Conservation (phyloP, 2,888 invertebrate genomes). For the Hemicrepidius hirtus region DNA sequence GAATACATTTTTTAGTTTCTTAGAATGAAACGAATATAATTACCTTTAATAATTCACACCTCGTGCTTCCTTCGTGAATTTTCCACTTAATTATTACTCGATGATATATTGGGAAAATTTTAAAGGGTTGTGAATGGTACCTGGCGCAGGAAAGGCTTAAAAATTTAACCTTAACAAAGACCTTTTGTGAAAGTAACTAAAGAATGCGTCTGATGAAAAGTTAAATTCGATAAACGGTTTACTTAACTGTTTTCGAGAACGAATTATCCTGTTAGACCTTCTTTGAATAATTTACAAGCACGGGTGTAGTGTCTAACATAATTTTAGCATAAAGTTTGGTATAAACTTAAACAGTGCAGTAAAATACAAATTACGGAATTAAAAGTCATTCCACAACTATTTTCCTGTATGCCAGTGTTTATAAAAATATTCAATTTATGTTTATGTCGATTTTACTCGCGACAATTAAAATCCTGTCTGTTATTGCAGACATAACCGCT, state of each 20-base stretch:
- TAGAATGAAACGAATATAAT: too few species aligned
- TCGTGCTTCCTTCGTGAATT: too few species aligned
- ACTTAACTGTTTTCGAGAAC: not conserved
- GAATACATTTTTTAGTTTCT: conserved; percentile 12
- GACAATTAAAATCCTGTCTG: too few species aligned
- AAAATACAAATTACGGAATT: not conserved
- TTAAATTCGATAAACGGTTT: conserved; percentile 10
- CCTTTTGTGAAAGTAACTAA: not conserved
- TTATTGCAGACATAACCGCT: too few species aligned
- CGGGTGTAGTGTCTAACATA: not conserved
- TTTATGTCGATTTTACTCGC: too few species aligned
- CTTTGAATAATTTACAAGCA: conserved; percentile 3
- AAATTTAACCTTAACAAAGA: not conserved
- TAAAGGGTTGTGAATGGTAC: not conserved
- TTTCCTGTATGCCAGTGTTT: too few species aligned
- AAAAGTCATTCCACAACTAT: too few species aligned
- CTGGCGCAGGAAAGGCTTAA: not conserved
- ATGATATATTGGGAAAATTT: too few species aligned
- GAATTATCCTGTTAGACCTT: not conserved
- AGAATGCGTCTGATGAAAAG: not conserved
- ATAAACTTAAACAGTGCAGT: conserved; percentile 6
- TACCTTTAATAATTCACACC: too few species aligned
- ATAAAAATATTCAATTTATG: too few species aligned
- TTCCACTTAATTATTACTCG: too few species aligned
- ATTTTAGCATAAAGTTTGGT: too few species aligned